These are phyloP conservation scores for Notoglanidium macrostoma DNA, from an alignment of 2,797 vertebrate species.

Conservation along the genomic window DNA sequence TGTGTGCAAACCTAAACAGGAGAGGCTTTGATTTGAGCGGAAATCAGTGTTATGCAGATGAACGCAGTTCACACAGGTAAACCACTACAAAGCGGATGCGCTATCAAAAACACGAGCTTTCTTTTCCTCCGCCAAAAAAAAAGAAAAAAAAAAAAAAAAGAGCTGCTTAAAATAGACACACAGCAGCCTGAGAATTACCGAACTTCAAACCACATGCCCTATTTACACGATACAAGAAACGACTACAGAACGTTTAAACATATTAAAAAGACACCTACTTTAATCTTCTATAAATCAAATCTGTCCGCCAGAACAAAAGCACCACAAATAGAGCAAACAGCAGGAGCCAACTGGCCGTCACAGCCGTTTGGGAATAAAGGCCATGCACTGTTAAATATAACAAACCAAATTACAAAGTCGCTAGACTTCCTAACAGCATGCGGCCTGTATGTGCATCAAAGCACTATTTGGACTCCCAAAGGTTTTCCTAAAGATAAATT, in stretches of 20 bases:
- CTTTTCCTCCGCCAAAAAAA: conserved; percentile 20
- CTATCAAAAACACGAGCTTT: conserved; percentile 37
- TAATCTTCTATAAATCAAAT: conserved; percentile 47
- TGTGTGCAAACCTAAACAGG: conserved; percentile 17
- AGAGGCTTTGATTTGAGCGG: conserved; percentile 47
- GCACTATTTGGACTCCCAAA: conserved; percentile 67
- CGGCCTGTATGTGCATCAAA: conserved; percentile 57
- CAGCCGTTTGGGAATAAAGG: conserved; percentile 44
- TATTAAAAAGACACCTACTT: conserved; percentile 25
- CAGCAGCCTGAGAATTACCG: conserved; percentile 24
- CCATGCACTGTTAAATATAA: conserved; percentile 44
- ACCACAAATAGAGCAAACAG: conserved; percentile 31
- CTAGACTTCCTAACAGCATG: conserved; percentile 52
- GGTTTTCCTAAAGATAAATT: conserved; percentile 76
- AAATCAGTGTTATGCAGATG: conserved; percentile 51
- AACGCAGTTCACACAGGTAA: conserved; percentile 50
- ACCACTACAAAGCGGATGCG: conserved; percentile 47
- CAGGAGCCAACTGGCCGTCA: conserved; percentile 46
- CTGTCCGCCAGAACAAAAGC: conserved; percentile 36
- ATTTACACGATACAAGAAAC: conserved; percentile 33
- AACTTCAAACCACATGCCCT: conserved; percentile 38
- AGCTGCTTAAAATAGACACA: conserved; percentile 48
- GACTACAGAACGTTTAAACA: conserved; percentile 26
- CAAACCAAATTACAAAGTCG: conserved; percentile 52
- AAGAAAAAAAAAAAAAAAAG: conserved; percentile 29